Conservation (phyloP, 2,113 vertebrate genomes). For the Myotis brandtii region DNA sequence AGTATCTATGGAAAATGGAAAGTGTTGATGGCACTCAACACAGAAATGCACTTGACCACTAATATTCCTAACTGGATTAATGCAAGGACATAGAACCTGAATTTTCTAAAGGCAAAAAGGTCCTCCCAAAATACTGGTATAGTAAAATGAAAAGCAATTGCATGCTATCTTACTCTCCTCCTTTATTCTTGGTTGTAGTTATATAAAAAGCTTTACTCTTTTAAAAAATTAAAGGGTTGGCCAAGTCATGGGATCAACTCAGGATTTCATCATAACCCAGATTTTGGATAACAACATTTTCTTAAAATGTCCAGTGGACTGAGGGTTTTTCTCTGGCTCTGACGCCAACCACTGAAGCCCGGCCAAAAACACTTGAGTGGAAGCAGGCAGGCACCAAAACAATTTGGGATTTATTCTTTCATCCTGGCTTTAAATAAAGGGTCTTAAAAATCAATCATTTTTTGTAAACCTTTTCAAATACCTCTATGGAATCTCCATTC, state of each 20-base stretch:
- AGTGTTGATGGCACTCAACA: background rate
- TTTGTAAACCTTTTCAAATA: background rate
- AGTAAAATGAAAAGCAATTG: background rate
- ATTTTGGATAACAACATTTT: conserved; percentile 55
- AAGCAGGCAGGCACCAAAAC: background rate
- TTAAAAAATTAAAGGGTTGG: background rate
- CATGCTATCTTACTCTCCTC: background rate
- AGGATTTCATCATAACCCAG: conserved; percentile 38
- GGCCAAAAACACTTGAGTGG: conserved; percentile 20
- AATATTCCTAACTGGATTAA: background rate
- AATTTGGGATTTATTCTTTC: conserved; percentile 11
- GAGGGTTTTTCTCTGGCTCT: conserved; percentile 42
- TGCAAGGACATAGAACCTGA: background rate
- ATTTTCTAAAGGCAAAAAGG: background rate
- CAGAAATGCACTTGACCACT: background rate
- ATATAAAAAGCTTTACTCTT: background rate
- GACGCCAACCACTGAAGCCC: background rate
- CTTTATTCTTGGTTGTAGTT: conserved; percentile 12
- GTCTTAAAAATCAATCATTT: background rate
- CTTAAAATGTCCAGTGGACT: conserved; percentile 14
- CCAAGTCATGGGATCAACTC: conserved; percentile 53
- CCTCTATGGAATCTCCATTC: background rate
- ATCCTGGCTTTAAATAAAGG: background rate
- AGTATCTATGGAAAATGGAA: background rate
- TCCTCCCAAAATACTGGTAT: background rate